Base-by-base conservation (phyloP, 2,797 vertebrate genomes). In the Myripristis jacobus region DNA sequence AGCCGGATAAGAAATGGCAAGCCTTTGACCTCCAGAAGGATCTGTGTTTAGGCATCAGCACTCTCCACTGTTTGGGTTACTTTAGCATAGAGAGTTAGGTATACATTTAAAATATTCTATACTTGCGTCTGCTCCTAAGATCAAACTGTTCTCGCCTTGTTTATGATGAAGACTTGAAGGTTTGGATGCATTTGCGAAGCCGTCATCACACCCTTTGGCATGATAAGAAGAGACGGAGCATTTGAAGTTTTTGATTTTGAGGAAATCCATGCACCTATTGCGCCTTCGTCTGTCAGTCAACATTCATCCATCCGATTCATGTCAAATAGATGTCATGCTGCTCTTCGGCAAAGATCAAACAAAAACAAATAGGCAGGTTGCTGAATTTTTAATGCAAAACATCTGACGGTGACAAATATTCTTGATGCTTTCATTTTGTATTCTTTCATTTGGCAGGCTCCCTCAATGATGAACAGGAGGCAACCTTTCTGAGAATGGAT, bases 371-470 rank as follows among this genome's bases (percentile, higher is more conserved):
- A 62, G 66, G 66, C 73, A 62, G 41, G 67, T 22, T 43, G 62
- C 61, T 83, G 71, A 83, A 89, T 87, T 81, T 81, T 82, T 81
- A 38, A 85, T 73, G 72, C 29, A 7, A 27, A 61, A 75, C 70
- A 77, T 82, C 84, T 81, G 85, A 90, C 75, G 66, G 29, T 59
- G 71, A 87, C 72, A 68, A 59, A 72, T 57, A 41, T 46, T 58
- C 67, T 41, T 34, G 53, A 79, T 61, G 77, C 70, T 82, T 77
- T 86, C 77, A 78, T 81, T 88, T 74, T 68, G 66, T 69, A 7
- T 82, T 61, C 78, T 69, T 82, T 81, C 77, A 70, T 53, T 58
- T 36, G 1, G 56, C 60, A n/a, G 52, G 25, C 16, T 70, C 52
- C 70, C 79, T 86, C 87, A 83, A 90, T 82, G 83, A 3, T 41